Percentiles rank a stretch among this genome's conserved stretches.
Evolutionary conservation across 1,140 invertebrate species (phyloP).

Genomic region (Caerostris extrusa): DNA sequence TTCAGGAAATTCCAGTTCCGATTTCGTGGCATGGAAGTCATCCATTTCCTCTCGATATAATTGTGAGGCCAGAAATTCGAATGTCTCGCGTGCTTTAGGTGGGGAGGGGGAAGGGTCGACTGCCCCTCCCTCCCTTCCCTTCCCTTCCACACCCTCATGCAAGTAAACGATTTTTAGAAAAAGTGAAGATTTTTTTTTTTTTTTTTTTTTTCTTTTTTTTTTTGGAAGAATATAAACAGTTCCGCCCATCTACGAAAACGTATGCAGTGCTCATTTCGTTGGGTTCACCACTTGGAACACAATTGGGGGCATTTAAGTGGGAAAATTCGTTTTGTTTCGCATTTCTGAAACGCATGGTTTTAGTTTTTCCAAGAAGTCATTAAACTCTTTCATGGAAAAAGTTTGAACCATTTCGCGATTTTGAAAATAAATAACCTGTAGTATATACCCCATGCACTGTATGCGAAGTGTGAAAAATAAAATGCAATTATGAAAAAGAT

Average conservation of each 20-base stretch:
- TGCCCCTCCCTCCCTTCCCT: neutral
- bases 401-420: neutral
- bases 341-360: neutral
- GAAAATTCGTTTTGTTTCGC: neutral
- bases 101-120: neutral
- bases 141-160: neutral
- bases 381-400: neutral
- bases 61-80: constrained; percentile 30
- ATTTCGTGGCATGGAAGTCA: constrained; percentile 6
- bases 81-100: constrained; percentile 33
- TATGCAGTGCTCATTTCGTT: neutral
- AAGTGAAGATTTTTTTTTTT: constrained; percentile 18
- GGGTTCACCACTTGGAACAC: neutral
- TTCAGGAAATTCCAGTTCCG: constrained; percentile 59
- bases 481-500: neutral
- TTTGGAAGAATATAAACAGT: neutral
- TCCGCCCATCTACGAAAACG: neutral
- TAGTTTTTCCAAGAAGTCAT: neutral
- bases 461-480: too few species aligned
- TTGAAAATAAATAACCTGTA: neutral
- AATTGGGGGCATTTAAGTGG: constrained; percentile 25
- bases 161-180: neutral
- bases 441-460: too few species aligned
- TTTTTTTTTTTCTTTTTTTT: neutral
- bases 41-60: constrained; percentile 54